Evolutionary conservation across 2,888 invertebrate species (phyloP).

Genomic region (Aporophyla nigra): DNA sequence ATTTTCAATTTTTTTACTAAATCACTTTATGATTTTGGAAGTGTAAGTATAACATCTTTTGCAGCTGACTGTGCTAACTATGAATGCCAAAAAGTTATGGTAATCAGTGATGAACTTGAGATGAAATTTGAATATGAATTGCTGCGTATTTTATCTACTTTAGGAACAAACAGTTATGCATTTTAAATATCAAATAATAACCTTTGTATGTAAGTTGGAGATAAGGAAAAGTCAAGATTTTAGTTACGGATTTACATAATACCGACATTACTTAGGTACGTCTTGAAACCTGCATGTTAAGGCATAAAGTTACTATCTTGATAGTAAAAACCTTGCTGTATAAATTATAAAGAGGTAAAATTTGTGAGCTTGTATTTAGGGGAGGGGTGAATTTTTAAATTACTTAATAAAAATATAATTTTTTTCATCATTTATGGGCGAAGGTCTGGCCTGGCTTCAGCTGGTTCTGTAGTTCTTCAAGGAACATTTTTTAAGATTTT

Average conservation of each 20-base stretch:
- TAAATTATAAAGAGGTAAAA: not conserved
- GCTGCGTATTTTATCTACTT: conserved; percentile 5
- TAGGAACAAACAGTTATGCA: conserved; percentile 13
- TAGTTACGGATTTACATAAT: conserved; percentile 9
- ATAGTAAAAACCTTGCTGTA: not conserved
- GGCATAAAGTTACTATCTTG: not conserved
- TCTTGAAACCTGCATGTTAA: not conserved
- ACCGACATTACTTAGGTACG: not conserved
- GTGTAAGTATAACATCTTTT: not conserved
- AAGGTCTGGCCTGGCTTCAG: too few species aligned
- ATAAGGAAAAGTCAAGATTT: conserved; percentile 5
- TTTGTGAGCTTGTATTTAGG: not conserved
- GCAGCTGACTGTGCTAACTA: not conserved
- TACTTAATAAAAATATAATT: too few species aligned
- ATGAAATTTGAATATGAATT: conserved; percentile 19
- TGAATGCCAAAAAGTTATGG: conserved; percentile 21
- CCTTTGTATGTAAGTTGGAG: conserved; percentile 6
- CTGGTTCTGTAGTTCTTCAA: too few species aligned
- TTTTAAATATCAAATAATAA: conserved; percentile 31
- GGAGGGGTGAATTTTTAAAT: too few species aligned
- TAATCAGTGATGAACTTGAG: conserved; percentile 34
- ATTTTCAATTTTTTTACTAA: not conserved
- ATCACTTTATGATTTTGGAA: not conserved
- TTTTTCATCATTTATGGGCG: too few species aligned
- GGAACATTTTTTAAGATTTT: too few species aligned